Evolutionary conservation across 2,888 invertebrate species (phyloP), one percentile per base, ranked within the genome.

Genomic region (Tinea trinotella): DNA sequence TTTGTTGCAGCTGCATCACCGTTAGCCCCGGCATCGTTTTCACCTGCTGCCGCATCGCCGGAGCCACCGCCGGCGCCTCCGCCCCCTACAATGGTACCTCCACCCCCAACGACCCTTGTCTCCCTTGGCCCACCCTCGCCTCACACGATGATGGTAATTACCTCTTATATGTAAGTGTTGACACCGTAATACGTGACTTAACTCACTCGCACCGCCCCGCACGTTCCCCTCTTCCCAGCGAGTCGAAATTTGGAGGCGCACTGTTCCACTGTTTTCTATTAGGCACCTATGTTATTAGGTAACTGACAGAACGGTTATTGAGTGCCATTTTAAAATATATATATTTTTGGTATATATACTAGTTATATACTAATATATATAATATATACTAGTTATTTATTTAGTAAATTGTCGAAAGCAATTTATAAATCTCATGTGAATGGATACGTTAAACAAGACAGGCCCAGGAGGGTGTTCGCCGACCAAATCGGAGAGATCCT

Each of bases 21-120:
- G 46, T 82, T 89, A 57, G 90, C 90, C 6, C 88, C 88, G 54
- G 87, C 88, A 3, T 89, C 89, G 13, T 85, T 88, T 64, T 87
- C 83, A 0, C 83, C 87, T 9, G 85, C 85, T 56, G 87, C 89
- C 20, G 86, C 87, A 59, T 88, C 90, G 53, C 88, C 90, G 5
- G 87, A 89, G 66, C 88, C 89, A 3, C 89, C 89, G 12, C 89
- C 90, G 0, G 85, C 85, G 55, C 89, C 89, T 12, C 87, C 89
- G 34, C 89, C 87, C 30, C 89, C 78, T 49, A 73, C 76, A n/a
- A 70, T 74, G n/a, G 70, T 35, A 19, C 15, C 71, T 56, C 71
- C 74, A 53, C 83, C 76, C 62, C 78, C 70, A 24, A 75, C 63
- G 46, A 36, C 71, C 55, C 70, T 74, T 53, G 67, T 83, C 60